A percentile compares a stretch with the other conserved stretches of the same genome.
These are phyloP conservation scores for Heliconius ethilla DNA, from an alignment of 2,888 invertebrate genomes.

Conservation along the genomic window DNA sequence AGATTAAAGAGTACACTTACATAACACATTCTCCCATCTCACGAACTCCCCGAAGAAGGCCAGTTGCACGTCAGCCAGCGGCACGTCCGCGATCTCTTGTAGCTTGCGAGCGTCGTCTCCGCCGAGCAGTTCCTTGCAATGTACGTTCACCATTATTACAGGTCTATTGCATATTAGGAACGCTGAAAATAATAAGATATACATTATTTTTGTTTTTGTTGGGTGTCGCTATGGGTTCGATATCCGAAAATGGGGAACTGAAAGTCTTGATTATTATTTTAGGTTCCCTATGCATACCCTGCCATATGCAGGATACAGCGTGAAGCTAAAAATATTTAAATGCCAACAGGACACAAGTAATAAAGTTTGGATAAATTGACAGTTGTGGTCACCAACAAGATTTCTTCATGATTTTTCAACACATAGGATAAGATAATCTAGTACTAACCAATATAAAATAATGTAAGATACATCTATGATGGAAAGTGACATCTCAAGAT, in stretches of 20 bases:
- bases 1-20: constrained; percentile 55
- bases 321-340: too few relatives aligned
- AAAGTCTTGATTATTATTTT: not conserved
- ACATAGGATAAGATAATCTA: too few relatives aligned
- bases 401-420: too few relatives aligned
- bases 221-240: not conserved
- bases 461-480: too few relatives aligned
- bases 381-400: too few relatives aligned
- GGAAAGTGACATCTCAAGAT: too few relatives aligned
- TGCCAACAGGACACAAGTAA: too few relatives aligned
- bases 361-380: too few relatives aligned
- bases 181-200: constrained; percentile 57
- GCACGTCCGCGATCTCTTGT: constrained; percentile 55
- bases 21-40: constrained; percentile 64
- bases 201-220: not conserved
- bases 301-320: too few relatives aligned
- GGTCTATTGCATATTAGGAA: constrained; percentile 78
- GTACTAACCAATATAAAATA: too few relatives aligned
- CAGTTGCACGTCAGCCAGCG: constrained; percentile 55
- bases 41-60: constrained; percentile 69
- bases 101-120: constrained; percentile 57
- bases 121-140: constrained; percentile 55
- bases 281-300: too few relatives aligned
- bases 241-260: not conserved
- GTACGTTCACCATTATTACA: constrained; percentile 75